Percentiles rank a stretch among this genome's conserved stretches.
Evolutionary conservation across 2,797 vertebrate genomes (phyloP).

Genomic region (Propithecus deckenii): DNA sequence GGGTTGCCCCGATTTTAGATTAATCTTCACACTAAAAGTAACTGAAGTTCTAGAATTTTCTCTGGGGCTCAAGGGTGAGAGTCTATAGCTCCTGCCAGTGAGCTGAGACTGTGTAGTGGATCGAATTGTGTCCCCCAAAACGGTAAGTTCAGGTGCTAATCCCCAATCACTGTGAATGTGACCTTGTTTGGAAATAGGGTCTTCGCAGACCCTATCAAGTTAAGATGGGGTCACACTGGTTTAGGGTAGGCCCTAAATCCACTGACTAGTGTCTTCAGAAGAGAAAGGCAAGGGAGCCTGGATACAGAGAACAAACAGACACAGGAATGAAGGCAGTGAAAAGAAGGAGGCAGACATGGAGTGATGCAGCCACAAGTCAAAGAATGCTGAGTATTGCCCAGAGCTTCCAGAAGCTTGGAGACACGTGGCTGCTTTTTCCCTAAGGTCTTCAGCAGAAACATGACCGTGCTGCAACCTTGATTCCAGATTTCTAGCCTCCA

Average conservation of each 20-base stretch:
- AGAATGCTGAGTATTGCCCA: not conserved
- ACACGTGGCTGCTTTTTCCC: not conserved
- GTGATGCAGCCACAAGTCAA: not conserved
- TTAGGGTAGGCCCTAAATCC: not conserved
- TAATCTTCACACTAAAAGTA: constrained; percentile 21
- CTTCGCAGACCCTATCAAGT: not conserved
- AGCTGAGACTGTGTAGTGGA: not conserved
- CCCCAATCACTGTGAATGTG: not conserved
- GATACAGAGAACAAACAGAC: not conserved
- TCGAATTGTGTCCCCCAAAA: not conserved
- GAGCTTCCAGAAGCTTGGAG: not conserved
- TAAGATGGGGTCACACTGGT: not conserved
- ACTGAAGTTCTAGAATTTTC: constrained; percentile 27
- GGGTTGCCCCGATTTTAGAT: constrained; percentile 28
- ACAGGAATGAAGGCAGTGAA: not conserved
- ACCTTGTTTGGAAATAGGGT: not conserved
- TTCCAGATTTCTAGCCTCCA: not conserved
- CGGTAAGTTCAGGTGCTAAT: not conserved
- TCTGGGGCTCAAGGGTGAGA: not conserved
- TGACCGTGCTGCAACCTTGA: not conserved
- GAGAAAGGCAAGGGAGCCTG: not conserved
- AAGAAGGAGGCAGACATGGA: not conserved
- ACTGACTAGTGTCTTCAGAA: not conserved
- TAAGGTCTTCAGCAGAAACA: not conserved
- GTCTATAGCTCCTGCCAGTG: not conserved